Conservation (phyloP, 2,797 vertebrate species). For the Pelodytes ibericus region DNA sequence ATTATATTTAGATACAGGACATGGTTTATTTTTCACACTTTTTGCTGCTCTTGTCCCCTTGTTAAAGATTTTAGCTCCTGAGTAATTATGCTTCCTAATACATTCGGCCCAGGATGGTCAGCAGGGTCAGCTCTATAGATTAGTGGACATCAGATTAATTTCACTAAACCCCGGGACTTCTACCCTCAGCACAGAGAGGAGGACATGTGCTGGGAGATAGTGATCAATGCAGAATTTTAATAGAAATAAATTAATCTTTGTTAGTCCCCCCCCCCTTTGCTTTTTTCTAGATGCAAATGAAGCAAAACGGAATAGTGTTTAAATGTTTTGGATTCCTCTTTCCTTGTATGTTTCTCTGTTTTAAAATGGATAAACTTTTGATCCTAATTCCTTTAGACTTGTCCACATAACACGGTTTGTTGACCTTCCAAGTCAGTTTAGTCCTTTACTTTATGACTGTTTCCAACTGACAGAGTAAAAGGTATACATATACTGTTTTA, state of each 20-base stretch:
- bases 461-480: slow-evolving; percentile 3
- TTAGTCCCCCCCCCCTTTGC: slow-evolving; percentile 32
- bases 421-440: slow-evolving; percentile 26
- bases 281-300: slow-evolving; percentile 35
- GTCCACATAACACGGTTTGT: background rate
- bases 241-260: slow-evolving; percentile 67
- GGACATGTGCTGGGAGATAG: slow-evolving; percentile 57
- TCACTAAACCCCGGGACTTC: slow-evolving; percentile 59
- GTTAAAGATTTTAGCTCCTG: slow-evolving; percentile 63
- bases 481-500: too few relatives aligned
- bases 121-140: slow-evolving; percentile 57
- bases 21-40: slow-evolving; percentile 62
- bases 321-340: slow-evolving; percentile 16
- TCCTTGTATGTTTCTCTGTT: background rate
- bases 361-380: slow-evolving; percentile 12
- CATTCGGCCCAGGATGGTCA: slow-evolving; percentile 62
- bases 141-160: slow-evolving; percentile 57
- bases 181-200: slow-evolving; percentile 54
- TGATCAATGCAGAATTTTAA: slow-evolving; percentile 69
- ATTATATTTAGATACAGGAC: slow-evolving; percentile 59
- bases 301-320: slow-evolving; percentile 14
- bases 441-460: slow-evolving; percentile 1
- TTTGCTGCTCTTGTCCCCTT: slow-evolving; percentile 53
- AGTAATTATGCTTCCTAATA: slow-evolving; percentile 67
- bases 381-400: slow-evolving; percentile 12